phyloP scores from a whole-genome alignment of 35 echinoderm and acorn worm species.

The Heliocidaris erythrogramma region DNA sequence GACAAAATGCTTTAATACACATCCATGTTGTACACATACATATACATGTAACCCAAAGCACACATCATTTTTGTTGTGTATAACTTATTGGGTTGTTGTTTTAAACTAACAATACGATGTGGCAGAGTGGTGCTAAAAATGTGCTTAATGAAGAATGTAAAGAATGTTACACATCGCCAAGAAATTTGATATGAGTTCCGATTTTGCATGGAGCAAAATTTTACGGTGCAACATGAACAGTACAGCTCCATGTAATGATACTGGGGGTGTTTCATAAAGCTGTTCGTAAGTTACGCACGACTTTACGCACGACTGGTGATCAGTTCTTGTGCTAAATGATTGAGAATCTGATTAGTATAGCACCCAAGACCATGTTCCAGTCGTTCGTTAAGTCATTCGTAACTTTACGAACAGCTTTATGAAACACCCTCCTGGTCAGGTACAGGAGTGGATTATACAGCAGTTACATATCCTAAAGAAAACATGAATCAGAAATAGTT shows the following conservation, averaged over 20 bases:
- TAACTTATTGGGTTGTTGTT: not conserved
- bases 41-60: not conserved
- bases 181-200: not conserved
- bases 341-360: no score
- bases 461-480: not conserved
- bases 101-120: not conserved
- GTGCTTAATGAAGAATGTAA: not conserved
- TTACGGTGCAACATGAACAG: not conserved
- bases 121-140: not conserved
- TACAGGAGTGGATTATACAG: not conserved
- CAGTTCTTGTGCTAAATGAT: no score
- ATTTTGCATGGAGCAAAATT: not conserved
- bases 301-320: no score
- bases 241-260: not conserved
- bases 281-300: no score
- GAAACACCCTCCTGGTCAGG: not conserved
- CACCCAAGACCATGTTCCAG: no score
- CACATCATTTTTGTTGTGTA: not conserved
- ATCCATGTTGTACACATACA: not conserved
- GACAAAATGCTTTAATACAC: conserved; percentile 5
- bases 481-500: no score
- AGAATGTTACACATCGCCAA: not conserved
- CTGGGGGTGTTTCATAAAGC: no score
- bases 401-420: no score
- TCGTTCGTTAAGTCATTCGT: no score